phyloP scores from a whole-genome alignment of 2,113 vertebrate species.

The western clawed frog (Xenopus tropicalis) region DNA sequence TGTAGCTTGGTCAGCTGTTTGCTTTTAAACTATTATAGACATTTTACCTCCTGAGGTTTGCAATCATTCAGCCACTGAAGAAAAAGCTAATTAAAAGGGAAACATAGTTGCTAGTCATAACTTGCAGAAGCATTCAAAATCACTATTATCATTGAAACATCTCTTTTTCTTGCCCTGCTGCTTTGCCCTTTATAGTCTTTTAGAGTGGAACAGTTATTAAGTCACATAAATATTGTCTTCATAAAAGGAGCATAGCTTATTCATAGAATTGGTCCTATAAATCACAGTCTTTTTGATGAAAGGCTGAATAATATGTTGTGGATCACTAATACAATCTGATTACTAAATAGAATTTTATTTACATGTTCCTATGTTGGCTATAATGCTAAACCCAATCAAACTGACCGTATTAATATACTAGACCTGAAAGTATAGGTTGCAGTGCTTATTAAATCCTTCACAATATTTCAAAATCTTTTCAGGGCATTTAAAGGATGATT shows the following conservation, averaged over 20 bases:
- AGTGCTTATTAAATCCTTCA: too few relatives aligned
- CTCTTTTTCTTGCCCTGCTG: conserved; percentile 10
- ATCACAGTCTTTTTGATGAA: too few relatives aligned
- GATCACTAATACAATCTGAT: too few relatives aligned
- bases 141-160: conserved; percentile 18
- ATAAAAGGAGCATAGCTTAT: not conserved
- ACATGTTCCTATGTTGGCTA: too few relatives aligned
- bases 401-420: too few relatives aligned
- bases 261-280: too few relatives aligned
- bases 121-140: not conserved
- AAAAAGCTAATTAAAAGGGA: conserved; percentile 11
- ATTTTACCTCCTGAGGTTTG: conserved; percentile 7
- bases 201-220: conserved; percentile 6
- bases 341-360: too few relatives aligned
- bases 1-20: conserved; percentile 13
- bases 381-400: too few relatives aligned
- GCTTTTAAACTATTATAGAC: conserved; percentile 14
- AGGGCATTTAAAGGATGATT: too few relatives aligned
- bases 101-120: conserved; percentile 11
- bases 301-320: too few relatives aligned
- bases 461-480: too few relatives aligned
- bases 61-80: conserved; percentile 4
- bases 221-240: conserved; percentile 8
- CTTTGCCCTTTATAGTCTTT: not conserved
- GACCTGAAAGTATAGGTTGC: too few relatives aligned